Evolutionary conservation across 2,113 vertebrate species (phyloP), one percentile per base, ranked within the genome.

Genomic region (Engraulis encrasicolus): DNA sequence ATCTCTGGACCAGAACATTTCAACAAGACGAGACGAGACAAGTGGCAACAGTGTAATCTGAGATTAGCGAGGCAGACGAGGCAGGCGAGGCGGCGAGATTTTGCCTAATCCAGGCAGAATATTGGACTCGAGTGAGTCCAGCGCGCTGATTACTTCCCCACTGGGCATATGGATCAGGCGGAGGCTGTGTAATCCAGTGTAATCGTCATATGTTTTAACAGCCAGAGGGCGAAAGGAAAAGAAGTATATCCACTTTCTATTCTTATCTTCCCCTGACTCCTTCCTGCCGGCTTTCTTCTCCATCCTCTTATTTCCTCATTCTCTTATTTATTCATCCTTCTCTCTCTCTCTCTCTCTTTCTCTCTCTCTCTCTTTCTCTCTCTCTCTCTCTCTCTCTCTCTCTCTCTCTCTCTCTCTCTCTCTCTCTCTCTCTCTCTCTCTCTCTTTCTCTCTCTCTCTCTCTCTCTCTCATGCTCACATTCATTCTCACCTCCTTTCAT

Each of bases 31-130:
- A n/a, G n/a, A n/a, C n/a, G n/a, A 38, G 36, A 31, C 49, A 49
- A 50, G 85, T 82, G 45, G 1, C 38, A 49, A 66, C 23, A 50
- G 48, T 66, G 50, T 80, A 80, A 83, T 81, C 84, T 48, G 23
- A 49, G 86, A 79, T 87, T 82, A 81, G 34, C 40, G 50, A 49
- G 23, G n/a, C 81, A 48, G 58, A n/a, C n/a, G n/a, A 49, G 58
- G 19, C 17, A 20, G 34, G n/a, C n/a, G n/a, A n/a, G n/a, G n/a
- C n/a, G n/a, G n/a, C n/a, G n/a, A 36, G 54, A 81, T 84, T 79
- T 14, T 3, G 36, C 45, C 54, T 84, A 81, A 87, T 85, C 84
- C 81, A 27, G 38, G 40, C 78, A 23, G 36, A 17, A 81, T 18
- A 80, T 78, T 74, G 20, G n/a, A 1, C 38, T 54, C 38, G 52